These are phyloP conservation scores for Thyatira batis DNA, from an alignment of 2,888 invertebrate species.

Conservation along the genomic window DNA sequence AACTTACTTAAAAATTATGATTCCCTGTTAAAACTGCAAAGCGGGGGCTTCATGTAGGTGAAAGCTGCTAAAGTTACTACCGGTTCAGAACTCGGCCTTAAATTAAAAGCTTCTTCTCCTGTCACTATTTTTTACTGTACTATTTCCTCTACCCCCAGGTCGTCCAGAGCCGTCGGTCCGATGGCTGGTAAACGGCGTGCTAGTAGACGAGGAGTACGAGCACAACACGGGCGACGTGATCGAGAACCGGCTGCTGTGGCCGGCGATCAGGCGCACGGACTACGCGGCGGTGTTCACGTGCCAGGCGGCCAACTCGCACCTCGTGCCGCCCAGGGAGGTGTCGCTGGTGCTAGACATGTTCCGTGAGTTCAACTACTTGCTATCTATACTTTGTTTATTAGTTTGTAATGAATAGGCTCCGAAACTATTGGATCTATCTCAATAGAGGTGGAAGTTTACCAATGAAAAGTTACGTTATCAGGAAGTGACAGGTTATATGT, in stretches of 20 bases:
- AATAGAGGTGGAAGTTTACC: too few species aligned
- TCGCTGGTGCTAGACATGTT: constrained; percentile 90
- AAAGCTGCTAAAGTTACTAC: too few species aligned
- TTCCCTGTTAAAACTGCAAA: too few species aligned
- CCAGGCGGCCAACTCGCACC: constrained; percentile 92
- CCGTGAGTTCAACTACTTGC: constrained; percentile 83
- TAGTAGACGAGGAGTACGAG: constrained; percentile 91
- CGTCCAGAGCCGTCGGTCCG: constrained; percentile 91
- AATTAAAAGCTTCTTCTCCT: neutral
- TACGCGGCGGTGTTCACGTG: constrained; percentile 94
- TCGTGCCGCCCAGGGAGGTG: constrained; percentile 90
- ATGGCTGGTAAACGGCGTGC: constrained; percentile 91
- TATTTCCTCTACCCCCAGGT: constrained; percentile 69
- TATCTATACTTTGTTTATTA: neutral
- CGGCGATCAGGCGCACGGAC: constrained; percentile 88
- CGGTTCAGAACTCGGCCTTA: too few species aligned
- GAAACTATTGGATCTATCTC: too few species aligned
- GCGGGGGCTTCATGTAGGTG: too few species aligned
- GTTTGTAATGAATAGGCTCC: too few species aligned
- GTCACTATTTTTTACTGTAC: too few species aligned
- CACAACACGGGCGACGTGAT: constrained; percentile 93
- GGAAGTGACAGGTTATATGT: too few species aligned
- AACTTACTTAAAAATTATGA: too few species aligned
- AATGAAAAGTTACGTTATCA: too few species aligned
- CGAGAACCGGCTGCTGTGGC: constrained; percentile 90